These are phyloP conservation scores for Pachyrhynchus sulphureomaculatus DNA, from an alignment of 1,140 invertebrate genomes.

Conservation along the genomic window DNA sequence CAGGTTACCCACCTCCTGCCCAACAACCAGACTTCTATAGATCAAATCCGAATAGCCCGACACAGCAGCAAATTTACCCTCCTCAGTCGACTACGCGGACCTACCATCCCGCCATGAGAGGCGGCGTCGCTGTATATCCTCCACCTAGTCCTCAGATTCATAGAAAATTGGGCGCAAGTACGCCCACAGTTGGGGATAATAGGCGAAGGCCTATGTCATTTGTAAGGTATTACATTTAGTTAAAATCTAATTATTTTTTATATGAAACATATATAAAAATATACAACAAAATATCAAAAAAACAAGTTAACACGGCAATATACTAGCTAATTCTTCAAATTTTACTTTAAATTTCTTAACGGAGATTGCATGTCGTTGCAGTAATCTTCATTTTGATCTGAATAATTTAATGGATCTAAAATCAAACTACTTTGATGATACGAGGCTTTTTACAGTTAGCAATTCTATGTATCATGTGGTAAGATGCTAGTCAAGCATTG, in stretches of 20 bases:
- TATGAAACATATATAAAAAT: not conserved
- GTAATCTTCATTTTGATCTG: too few relatives aligned
- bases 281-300: too few relatives aligned
- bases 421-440: too few relatives aligned
- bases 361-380: too few relatives aligned
- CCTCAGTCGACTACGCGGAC: constrained; percentile 37
- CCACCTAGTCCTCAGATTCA: constrained; percentile 67
- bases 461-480: too few relatives aligned
- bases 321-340: too few relatives aligned
- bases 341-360: too few relatives aligned
- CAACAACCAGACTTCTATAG: constrained; percentile 51
- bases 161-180: constrained; percentile 48
- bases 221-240: constrained; percentile 61
- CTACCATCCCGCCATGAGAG: constrained; percentile 63
- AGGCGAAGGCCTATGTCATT: constrained; percentile 84
- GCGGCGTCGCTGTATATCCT: constrained; percentile 69
- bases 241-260: too few relatives aligned
- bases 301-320: too few relatives aligned
- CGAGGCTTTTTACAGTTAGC: too few relatives aligned
- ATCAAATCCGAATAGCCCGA: constrained; percentile 77
- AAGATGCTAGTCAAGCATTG: too few relatives aligned
- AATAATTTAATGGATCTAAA: too few relatives aligned
- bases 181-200: constrained; percentile 47
- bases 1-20: constrained; percentile 45
- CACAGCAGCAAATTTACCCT: constrained; percentile 58